Evolutionary conservation across 2,113 vertebrate species (phyloP).

Genomic region (Hypocryptadius cinnamomeus): DNA sequence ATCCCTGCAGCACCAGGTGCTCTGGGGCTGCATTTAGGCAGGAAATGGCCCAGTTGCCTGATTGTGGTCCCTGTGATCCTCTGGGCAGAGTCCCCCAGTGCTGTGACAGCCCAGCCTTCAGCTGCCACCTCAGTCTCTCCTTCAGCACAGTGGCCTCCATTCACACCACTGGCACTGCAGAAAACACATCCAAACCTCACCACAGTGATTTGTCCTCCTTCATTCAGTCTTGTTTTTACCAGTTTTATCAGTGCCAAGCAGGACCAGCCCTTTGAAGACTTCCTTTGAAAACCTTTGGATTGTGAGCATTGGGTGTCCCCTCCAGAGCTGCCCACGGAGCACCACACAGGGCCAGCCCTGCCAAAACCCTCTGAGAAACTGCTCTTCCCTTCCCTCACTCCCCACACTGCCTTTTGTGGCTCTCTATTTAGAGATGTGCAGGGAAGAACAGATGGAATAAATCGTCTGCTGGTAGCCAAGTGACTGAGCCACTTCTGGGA

Average conservation of each 20-base stretch:
- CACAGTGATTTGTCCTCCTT: neutral
- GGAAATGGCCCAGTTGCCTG: neutral
- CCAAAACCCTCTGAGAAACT: conserved; percentile 21
- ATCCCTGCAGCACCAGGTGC: neutral
- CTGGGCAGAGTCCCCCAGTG: neutral
- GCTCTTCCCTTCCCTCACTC: neutral
- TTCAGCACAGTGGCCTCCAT: neutral
- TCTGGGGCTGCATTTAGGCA: neutral
- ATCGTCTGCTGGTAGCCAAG: conserved; percentile 21
- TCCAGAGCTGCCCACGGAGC: neutral
- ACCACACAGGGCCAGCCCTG: neutral
- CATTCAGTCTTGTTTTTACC: neutral
- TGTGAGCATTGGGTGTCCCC: neutral
- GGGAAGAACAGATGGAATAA: conserved; percentile 38
- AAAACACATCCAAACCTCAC: neutral
- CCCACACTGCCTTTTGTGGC: neutral
- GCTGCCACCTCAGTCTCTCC: neutral
- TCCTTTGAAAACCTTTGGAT: neutral
- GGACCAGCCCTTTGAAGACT: neutral
- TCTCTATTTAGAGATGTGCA: neutral
- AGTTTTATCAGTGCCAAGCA: neutral
- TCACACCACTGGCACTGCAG: neutral
- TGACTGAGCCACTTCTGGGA: conserved; percentile 25
- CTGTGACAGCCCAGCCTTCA: neutral
- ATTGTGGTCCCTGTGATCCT: neutral